Conservation (phyloP, 1,140 invertebrate species). For the Drosophila kanapiae region DNA sequence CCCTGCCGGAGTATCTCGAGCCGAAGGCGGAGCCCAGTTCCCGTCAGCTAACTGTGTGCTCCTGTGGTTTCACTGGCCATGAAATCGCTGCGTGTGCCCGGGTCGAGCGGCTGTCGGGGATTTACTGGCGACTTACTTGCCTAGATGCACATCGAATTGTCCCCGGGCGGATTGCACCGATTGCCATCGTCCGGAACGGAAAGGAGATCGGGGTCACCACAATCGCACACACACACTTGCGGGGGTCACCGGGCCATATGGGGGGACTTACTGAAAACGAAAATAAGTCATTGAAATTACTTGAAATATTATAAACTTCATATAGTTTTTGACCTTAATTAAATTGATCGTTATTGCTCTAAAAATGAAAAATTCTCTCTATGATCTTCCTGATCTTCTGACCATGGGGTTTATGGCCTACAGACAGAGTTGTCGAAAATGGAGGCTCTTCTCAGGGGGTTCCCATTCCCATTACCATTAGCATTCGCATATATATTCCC, state of each 20-base stretch:
- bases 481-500: no score
- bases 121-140: slow-evolving; percentile 47
- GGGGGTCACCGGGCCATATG: slow-evolving; percentile 6
- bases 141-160: slow-evolving; percentile 58
- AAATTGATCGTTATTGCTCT: no score
- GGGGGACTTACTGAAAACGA: neutral
- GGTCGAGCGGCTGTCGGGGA: slow-evolving; percentile 45
- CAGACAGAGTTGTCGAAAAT: no score
- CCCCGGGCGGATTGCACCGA: slow-evolving; percentile 20
- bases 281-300: neutral
- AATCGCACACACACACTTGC: slow-evolving; percentile 1
- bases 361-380: neutral
- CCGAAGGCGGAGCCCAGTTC: slow-evolving; percentile 19
- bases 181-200: neutral
- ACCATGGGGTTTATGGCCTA: neutral
- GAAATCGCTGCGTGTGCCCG: slow-evolving; percentile 64
- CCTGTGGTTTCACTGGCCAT: slow-evolving; percentile 55
- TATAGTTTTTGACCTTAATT: no score
- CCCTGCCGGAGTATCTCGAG: neutral
- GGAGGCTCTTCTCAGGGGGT: neutral
- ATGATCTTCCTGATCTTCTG: neutral
- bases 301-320: neutral
- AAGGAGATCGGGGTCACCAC: slow-evolving; percentile 11
- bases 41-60: neutral
- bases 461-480: slow-evolving; percentile 7